Conservation (phyloP, 2,113 vertebrate species). For the Ciconia boyciana region DNA sequence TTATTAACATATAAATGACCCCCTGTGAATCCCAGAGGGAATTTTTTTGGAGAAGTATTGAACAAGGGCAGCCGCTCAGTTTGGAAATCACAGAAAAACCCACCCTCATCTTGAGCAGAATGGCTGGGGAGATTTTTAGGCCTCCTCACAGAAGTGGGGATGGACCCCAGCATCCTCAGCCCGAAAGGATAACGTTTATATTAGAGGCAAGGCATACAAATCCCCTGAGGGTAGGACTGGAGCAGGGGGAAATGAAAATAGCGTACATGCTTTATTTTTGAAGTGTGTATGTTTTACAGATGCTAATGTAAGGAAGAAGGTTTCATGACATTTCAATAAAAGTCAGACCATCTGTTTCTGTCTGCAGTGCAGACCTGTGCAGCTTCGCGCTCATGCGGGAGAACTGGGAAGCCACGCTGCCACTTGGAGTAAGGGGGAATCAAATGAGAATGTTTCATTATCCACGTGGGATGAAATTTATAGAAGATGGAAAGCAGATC, state of each 20-base stretch:
- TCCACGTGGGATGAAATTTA: background rate
- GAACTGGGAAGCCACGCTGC: background rate
- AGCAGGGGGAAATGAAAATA: background rate
- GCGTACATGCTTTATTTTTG: background rate
- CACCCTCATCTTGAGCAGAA: background rate
- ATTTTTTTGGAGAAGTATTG: background rate
- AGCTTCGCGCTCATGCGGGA: background rate
- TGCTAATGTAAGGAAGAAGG: background rate
- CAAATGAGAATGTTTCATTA: background rate
- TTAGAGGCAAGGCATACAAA: background rate
- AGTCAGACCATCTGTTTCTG: background rate
- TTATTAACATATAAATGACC: background rate
- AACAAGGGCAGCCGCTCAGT: background rate
- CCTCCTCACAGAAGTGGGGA: background rate
- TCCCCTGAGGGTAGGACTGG: background rate
- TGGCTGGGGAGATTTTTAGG: background rate
- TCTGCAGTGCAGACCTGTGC: background rate
- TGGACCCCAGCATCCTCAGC: background rate
- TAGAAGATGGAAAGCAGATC: background rate
- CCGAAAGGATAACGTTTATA: background rate
- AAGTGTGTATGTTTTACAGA: background rate
- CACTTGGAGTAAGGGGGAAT: background rate
- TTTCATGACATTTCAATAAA: background rate
- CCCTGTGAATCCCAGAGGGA: background rate
- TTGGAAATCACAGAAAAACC: background rate